A percentile compares a stretch with the other conserved stretches of the same genome.
phyloP scores from a whole-genome alignment of 1,140 invertebrate species.

The Schlechtendalia chinensis region DNA sequence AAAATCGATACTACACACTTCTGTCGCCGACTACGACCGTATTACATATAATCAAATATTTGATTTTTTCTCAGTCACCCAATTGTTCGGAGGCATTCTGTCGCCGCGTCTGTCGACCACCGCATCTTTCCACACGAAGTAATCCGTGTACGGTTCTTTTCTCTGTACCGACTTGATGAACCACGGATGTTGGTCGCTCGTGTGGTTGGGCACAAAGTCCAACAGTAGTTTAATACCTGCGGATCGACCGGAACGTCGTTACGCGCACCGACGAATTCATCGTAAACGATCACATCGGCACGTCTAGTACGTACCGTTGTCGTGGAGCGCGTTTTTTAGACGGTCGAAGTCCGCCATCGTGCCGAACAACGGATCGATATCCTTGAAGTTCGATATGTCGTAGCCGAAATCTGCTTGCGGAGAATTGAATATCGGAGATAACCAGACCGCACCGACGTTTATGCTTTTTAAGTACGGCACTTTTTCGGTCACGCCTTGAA shows the following conservation, averaged over 20 bases:
- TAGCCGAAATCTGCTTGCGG: constrained; percentile 72
- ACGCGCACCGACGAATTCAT: no score
- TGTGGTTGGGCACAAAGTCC: constrained; percentile 85
- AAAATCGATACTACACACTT: neutral
- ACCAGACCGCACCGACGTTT: constrained; percentile 68
- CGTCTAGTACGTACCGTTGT: constrained; percentile 51
- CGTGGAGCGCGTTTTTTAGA: constrained; percentile 55
- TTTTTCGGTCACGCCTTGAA: constrained; percentile 61
- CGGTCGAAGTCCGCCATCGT: constrained; percentile 66
- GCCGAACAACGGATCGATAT: constrained; percentile 59
- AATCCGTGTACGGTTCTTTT: constrained; percentile 67
- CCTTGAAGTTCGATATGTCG: constrained; percentile 67
- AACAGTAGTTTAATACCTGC: constrained; percentile 74
- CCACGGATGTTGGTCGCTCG: constrained; percentile 75
- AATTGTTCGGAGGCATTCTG: constrained; percentile 61
- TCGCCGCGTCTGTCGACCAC: constrained; percentile 56
- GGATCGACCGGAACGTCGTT: neutral
- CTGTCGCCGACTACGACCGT: neutral
- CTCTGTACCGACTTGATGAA: constrained; percentile 67
- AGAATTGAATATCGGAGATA: constrained; percentile 70
- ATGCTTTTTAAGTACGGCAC: constrained; percentile 66
- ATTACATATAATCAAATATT: no score
- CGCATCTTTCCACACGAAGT: constrained; percentile 73
- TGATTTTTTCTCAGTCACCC: constrained; percentile 60
- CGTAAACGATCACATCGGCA: no score